Percentiles rank a stretch among this genome's conserved stretches.
Conservation (phyloP, 2,888 invertebrate genomes). For the Protonemura montana region DNA sequence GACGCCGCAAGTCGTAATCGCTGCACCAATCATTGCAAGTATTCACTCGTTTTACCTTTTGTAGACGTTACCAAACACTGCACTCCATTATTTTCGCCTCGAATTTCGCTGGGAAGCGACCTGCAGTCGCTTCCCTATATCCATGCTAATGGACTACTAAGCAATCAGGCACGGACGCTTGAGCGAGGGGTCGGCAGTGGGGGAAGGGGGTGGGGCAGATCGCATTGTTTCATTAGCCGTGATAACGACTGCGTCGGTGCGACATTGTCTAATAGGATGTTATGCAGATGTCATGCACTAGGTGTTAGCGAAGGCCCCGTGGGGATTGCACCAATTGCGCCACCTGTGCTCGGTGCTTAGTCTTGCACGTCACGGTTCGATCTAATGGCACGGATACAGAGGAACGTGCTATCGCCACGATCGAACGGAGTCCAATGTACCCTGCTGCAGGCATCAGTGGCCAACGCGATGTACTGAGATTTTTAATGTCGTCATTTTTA, state of each 20-base stretch:
- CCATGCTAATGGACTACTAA: not conserved
- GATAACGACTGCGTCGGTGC: constrained; percentile 4
- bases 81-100: not conserved
- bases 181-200: not conserved
- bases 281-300: constrained; percentile 35
- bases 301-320: constrained; percentile 39
- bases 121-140: not conserved
- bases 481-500: not conserved
- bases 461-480: not conserved
- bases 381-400: too few species aligned
- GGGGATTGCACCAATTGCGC: constrained; percentile 20
- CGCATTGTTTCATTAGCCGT: constrained; percentile 33
- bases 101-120: not conserved
- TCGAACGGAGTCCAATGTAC: not conserved
- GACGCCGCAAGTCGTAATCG: too few species aligned
- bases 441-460: not conserved
- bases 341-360: constrained; percentile 19
- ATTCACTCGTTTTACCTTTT: not conserved
- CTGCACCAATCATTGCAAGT: not conserved
- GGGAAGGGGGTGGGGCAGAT: not conserved
- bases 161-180: not conserved
- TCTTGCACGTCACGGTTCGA: too few species aligned
- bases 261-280: constrained; percentile 37
- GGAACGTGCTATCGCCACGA: too few species aligned
- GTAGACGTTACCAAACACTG: not conserved